Evolutionary conservation across 2,888 invertebrate genomes (phyloP), one percentile per base, ranked within the genome.

Genomic region (Aphodius granarius): DNA sequence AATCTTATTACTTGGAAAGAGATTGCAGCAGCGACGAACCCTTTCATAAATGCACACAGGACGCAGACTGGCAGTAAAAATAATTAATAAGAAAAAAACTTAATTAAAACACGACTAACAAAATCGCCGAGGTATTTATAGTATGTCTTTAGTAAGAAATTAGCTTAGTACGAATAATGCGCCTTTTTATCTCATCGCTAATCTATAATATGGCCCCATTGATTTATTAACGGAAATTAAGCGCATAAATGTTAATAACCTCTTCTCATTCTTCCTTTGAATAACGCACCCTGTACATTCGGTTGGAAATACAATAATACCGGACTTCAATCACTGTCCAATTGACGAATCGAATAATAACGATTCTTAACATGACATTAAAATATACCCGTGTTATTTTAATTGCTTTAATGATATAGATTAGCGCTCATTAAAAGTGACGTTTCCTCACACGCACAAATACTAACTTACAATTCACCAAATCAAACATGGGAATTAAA

Each of bases 1-100:
- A 75, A 75, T 72, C 75, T 75, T 75, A 75, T 75, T 75, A 72
- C 75, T 65, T 20, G 64, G 72, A 65, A 72, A 75, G 75, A 75
- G 43, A 43, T 43, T 43, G 43, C 43, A 43, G 43, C 43, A 43
- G 43, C 43, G 43, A 43, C 1, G 43, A 43, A 43, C 43, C 43
- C 43, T 43, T 43, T 43, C 43, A 43, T 43, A 43, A 43, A 13
- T 43, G 43, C 43, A 43, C 43, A 43, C 43, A 43, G 43, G 43
- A 43, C 43, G 43, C 3, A 3, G 43, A 43, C 43, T 9, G 43
- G 43, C 43, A 43, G 43, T 43, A 43, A 43, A 43, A 43, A 43
- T 43, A 43, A 43, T 43, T 43, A 43, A 43, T 43, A 43, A 43
- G 43, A 43, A 43, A 43, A 43, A 43, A 43, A 43, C 1, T 43